These are phyloP conservation scores for Trachelus iudaicus DNA, from an alignment of 2,888 invertebrate species.

Conservation along the genomic window DNA sequence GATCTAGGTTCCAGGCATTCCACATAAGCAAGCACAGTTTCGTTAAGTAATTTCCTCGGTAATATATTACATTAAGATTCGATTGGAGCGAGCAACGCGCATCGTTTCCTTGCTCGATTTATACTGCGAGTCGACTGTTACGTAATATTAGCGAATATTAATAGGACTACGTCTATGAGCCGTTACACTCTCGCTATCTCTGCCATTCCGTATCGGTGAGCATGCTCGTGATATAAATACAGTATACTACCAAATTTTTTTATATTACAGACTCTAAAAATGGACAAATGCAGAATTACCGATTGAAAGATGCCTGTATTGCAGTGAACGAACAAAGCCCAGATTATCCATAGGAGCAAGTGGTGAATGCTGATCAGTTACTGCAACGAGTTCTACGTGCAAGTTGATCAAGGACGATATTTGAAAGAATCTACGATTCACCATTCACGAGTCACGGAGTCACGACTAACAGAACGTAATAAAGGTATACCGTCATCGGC, in stretches of 20 bases:
- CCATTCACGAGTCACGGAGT: neutral
- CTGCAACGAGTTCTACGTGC: neutral
- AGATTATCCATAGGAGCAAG: neutral
- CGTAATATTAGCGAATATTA: neutral
- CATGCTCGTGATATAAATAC: neutral
- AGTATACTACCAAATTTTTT: neutral
- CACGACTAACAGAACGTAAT: neutral
- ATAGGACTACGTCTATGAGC: neutral
- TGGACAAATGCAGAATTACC: neutral
- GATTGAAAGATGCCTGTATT: neutral
- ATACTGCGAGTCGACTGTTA: neutral
- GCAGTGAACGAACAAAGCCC: neutral
- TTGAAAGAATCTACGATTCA: neutral
- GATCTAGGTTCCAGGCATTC: neutral
- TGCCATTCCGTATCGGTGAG: neutral
- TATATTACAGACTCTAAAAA: neutral
- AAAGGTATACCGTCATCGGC: neutral
- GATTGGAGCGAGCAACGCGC: neutral
- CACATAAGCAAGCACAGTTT: neutral
- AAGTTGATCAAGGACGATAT: neutral
- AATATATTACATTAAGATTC: neutral
- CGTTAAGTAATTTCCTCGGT: neutral
- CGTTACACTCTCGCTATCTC: neutral
- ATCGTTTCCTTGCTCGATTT: neutral
- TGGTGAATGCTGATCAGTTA: neutral